Evolutionary conservation across 2,113 vertebrate genomes (phyloP).

Genomic region (Lycocorax pyrrhopterus): DNA sequence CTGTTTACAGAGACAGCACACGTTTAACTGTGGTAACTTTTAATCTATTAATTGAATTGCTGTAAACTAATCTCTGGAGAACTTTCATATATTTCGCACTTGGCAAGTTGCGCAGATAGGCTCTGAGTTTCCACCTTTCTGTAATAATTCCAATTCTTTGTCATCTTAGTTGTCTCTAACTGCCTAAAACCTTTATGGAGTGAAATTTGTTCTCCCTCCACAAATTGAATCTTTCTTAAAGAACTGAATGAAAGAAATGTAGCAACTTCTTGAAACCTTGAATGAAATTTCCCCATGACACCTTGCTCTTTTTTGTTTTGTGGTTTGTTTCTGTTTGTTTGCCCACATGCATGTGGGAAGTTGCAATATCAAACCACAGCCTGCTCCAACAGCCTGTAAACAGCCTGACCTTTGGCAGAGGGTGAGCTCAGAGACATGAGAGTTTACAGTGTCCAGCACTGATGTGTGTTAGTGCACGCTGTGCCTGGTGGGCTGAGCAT

Average conservation of each 20-base stretch:
- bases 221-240: neutral
- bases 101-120: neutral
- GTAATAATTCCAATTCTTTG: neutral
- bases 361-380: neutral
- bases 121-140: neutral
- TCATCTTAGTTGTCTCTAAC: neutral
- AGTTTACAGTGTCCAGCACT: neutral
- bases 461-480: neutral
- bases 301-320: neutral
- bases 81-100: neutral
- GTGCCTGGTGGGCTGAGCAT: neutral
- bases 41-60: neutral
- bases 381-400: neutral
- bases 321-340: neutral
- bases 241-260: neutral
- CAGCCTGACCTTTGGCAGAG: neutral
- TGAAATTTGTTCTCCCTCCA: neutral
- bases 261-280: neutral
- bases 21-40: neutral
- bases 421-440: neutral
- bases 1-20: neutral
- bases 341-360: neutral
- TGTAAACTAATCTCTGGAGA: neutral
- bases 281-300: neutral
- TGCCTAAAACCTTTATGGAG: neutral